A percentile compares a stretch with the other conserved stretches of the same genome.
Evolutionary conservation across 2,113 vertebrate species (phyloP).

Genomic region (Poeciliopsis retropinna): DNA sequence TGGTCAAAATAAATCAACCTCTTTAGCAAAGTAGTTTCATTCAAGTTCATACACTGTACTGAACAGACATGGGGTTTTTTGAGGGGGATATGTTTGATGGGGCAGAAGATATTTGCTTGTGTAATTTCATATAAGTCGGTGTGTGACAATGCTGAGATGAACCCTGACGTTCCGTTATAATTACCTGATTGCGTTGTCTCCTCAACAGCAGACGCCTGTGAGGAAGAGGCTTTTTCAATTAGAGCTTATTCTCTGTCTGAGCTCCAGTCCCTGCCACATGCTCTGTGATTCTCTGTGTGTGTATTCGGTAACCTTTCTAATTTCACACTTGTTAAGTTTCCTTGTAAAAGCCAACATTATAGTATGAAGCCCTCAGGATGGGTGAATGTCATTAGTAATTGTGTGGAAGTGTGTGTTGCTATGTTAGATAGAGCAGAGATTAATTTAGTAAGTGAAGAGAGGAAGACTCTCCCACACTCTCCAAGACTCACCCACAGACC

Average conservation of each 20-base stretch:
- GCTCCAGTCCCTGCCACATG: slow-evolving; percentile 37
- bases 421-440: slow-evolving; percentile 31
- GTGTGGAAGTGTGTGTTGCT: slow-evolving; percentile 30
- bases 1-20: not conserved
- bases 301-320: slow-evolving; percentile 80
- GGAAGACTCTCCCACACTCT: slow-evolving; percentile 5
- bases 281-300: slow-evolving; percentile 46
- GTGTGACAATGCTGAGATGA: slow-evolving; percentile 68
- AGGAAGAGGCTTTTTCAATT: slow-evolving; percentile 79
- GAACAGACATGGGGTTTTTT: slow-evolving; percentile 17
- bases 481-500: slow-evolving; percentile 8
- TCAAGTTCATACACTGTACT: slow-evolving; percentile 15
- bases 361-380: slow-evolving; percentile 68
- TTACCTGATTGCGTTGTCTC: slow-evolving; percentile 62
- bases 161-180: slow-evolving; percentile 53
- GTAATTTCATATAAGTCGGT: slow-evolving; percentile 61
- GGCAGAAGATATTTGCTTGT: slow-evolving; percentile 69
- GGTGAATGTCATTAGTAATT: slow-evolving; percentile 69
- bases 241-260: slow-evolving; percentile 62
- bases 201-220: slow-evolving; percentile 67
- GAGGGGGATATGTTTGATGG: slow-evolving; percentile 27
- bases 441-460: slow-evolving; percentile 33
- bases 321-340: slow-evolving; percentile 84
- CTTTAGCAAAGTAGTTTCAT: slow-evolving; percentile 4
- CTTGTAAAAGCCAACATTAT: slow-evolving; percentile 78